Conservation (phyloP, 2,888 invertebrate species). For the Rotaria macrura region DNA sequence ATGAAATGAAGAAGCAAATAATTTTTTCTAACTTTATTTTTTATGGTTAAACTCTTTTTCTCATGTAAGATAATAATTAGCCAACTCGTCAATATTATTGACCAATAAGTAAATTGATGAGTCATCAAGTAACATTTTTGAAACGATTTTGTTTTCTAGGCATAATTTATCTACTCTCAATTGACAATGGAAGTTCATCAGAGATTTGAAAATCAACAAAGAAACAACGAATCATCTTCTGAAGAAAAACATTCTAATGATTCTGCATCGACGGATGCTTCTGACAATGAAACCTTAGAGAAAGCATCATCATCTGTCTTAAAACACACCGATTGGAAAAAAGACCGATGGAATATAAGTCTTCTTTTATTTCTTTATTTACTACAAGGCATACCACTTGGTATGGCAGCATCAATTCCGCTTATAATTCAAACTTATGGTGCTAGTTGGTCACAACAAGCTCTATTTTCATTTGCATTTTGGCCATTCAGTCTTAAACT, state of each 20-base stretch:
- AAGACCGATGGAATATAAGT: conserved; percentile 22
- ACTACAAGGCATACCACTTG: conserved; percentile 74
- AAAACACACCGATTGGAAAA: neutral
- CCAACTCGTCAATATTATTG: neutral
- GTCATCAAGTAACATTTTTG: neutral
- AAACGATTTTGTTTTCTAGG: too few relatives aligned
- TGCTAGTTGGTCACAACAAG: conserved; percentile 84
- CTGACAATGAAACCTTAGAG: neutral
- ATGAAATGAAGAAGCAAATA: too few relatives aligned
- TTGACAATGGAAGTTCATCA: neutral
- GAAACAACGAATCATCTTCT: neutral
- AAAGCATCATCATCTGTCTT: neutral
- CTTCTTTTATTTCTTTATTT: conserved; percentile 75
- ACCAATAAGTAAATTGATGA: neutral
- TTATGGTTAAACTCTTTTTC: too few relatives aligned
- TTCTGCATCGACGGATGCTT: neutral
- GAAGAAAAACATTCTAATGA: neutral
- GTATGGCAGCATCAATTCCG: conserved; percentile 81
- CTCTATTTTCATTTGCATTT: conserved; percentile 67
- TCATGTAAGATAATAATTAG: too few relatives aligned
- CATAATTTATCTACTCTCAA: neutral
- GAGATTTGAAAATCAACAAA: neutral
- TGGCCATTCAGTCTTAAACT: conserved; percentile 83
- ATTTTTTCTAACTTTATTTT: too few relatives aligned
- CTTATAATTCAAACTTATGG: conserved; percentile 84